Percentiles rank a stretch among this genome's conserved stretches.
Evolutionary conservation across 2,888 invertebrate species (phyloP).

Genomic region (Stratiomys singularior): DNA sequence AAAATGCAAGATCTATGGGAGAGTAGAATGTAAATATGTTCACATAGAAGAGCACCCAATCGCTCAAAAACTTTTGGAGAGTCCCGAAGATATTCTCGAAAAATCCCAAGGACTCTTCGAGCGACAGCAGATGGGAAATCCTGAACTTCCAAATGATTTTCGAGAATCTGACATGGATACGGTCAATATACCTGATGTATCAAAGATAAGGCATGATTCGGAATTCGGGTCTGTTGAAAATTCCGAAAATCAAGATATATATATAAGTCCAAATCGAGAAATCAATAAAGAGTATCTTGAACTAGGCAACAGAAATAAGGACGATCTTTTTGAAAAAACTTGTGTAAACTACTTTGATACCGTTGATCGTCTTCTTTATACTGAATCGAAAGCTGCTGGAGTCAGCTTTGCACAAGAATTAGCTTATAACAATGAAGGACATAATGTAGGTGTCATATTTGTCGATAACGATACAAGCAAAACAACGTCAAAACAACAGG

Average conservation of each 20-base stretch:
- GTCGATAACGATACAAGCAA: no score
- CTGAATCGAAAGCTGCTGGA: not conserved
- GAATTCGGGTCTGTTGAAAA: not conserved
- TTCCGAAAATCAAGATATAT: not conserved
- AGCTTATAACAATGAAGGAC: no score
- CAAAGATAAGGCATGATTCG: not conserved
- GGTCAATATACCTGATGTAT: not conserved
- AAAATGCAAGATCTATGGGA: constrained; percentile 15
- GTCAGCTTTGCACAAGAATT: no score
- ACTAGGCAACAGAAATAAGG: not conserved
- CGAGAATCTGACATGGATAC: not conserved
- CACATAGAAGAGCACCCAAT: not conserved
- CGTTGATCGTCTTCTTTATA: not conserved
- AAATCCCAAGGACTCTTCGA: not conserved
- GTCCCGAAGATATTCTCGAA: constrained; percentile 11
- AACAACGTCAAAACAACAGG: not conserved
- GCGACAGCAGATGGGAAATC: not conserved
- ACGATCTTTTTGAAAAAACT: constrained; percentile 17
- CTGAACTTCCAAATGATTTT: not conserved
- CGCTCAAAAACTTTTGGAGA: not conserved
- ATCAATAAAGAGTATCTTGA: not conserved
- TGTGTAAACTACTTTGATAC: not conserved
- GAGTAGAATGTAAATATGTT: constrained; percentile 15
- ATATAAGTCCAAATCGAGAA: not conserved
- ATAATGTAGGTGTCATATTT: no score